Percentiles rank a stretch among this genome's conserved stretches.
phyloP scores from a whole-genome alignment of 64 coral and sea anemone genomes.

The Montipora efflorescens region DNA sequence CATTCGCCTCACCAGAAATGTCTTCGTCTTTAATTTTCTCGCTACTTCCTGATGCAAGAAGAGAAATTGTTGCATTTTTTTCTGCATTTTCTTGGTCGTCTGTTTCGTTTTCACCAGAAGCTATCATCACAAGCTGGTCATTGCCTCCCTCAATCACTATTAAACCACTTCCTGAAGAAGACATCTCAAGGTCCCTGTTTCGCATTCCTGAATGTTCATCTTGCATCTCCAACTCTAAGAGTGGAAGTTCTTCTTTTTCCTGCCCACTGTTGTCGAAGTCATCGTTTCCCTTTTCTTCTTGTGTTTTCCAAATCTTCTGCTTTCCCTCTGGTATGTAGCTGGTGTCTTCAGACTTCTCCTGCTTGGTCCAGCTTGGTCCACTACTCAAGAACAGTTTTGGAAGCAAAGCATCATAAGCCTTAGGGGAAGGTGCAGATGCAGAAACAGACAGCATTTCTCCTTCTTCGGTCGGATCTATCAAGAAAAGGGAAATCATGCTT shows the following conservation, averaged over 20 bases:
- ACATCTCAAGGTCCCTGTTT: neutral
- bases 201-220: neutral
- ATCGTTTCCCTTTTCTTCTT: conserved; percentile 21
- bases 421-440: neutral
- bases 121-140: neutral
- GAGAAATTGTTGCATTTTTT: neutral
- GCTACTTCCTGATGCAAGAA: conserved; percentile 1
- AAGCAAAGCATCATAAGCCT: conserved; percentile 7
- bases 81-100: neutral
- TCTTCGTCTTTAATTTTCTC: neutral
- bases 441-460: neutral
- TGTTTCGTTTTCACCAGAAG: neutral
- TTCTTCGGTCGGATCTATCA: neutral
- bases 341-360: too few species aligned
- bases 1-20: neutral
- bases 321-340: neutral
- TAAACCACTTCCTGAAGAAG: neutral
- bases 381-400: conserved; percentile 19
- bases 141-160: neutral
- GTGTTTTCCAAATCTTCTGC: neutral
- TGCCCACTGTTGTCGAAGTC: conserved; percentile 6
- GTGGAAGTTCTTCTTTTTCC: conserved; percentile 1
- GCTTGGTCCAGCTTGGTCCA: neutral
- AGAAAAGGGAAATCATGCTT: neutral
- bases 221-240: neutral